Base-by-base conservation (phyloP, 1,140 invertebrate genomes). In the Tetramorium simillimum region DNA sequence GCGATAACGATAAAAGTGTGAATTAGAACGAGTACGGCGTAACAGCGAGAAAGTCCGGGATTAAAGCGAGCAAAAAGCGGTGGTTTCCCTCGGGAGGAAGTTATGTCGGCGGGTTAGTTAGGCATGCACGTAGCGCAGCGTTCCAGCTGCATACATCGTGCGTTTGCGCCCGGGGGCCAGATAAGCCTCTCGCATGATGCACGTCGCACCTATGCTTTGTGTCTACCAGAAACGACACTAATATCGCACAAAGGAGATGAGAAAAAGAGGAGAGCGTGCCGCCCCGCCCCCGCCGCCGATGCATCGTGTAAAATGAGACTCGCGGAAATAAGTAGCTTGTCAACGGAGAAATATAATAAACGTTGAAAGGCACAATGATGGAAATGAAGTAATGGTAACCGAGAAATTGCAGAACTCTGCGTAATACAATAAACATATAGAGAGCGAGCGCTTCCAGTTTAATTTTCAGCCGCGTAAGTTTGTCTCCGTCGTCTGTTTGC, bases 21-120 rank as follows among this genome's bases (percentile, higher is more conserved):
- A 80, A 69, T 69, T 53, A 53, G 62, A 80, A 69, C n/a, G 63
- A 53, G 46, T 37, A 46, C 46, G 62, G 12, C 33, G 33, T 56
- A 43, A 18, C 18, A 56, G 40, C 51, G 53, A 18, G 69, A 75
- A 60, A 46, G 69, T 3, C 53, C 16, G n/a, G 28, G 21, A 60
- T 84, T 73, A 73, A 84, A 49, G n/a, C 80, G 69, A 10, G 28
- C 69, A 84, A 84, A 82, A 84, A 46, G 33, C 16, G 18, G 14
- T 7, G 53, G 43, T n/a, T 46, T 62, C 69, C 70, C 80, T 3
- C 24, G 24, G 56, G 40, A 84, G 69, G 80, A 49, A 84, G 80
- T 75, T 75, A 84, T 84, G 80, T 72, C 37, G 78, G 10, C 43
- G 40, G 80, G 80, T 75, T 84, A 84, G 69, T 84, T 84, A 84